Percentiles rank a stretch among this genome's conserved stretches.
Conservation (phyloP, 2,797 vertebrate species). For the Garrulus glandarius region DNA sequence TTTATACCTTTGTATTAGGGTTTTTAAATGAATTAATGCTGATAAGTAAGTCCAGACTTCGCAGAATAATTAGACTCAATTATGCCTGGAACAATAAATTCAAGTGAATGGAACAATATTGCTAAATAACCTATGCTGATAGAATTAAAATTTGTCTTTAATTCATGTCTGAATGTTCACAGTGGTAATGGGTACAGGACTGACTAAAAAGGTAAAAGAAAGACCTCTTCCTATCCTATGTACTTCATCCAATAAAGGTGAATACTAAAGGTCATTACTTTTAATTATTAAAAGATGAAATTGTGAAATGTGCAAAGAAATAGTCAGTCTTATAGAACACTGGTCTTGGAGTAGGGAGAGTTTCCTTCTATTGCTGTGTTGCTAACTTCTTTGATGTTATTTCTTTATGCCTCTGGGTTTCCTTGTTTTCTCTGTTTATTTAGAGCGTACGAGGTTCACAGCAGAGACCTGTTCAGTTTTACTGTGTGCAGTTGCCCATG, state of each 20-base stretch:
- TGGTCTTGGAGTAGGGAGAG: background rate
- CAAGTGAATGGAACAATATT: background rate
- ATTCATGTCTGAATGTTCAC: background rate
- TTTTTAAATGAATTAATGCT: conserved; percentile 1
- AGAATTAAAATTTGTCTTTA: background rate
- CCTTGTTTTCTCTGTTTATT: background rate
- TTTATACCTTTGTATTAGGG: background rate
- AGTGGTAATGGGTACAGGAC: background rate
- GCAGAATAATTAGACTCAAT: conserved; percentile 5
- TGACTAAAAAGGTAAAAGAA: background rate
- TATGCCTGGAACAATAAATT: background rate
- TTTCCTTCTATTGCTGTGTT: background rate
- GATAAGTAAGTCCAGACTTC: conserved; percentile 1
- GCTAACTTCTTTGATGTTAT: background rate
- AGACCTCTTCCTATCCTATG: background rate
- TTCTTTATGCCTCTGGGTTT: background rate
- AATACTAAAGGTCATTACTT: background rate
- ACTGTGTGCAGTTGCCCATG: background rate
- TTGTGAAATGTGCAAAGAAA: background rate
- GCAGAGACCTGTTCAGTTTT: background rate
- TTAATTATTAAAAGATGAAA: background rate
- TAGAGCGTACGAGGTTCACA: background rate
- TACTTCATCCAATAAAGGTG: background rate
- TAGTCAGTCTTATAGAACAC: background rate
- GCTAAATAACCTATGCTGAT: background rate